These are phyloP conservation scores for Xenops minutus DNA, from an alignment of 2,797 vertebrate species.

Conservation along the genomic window DNA sequence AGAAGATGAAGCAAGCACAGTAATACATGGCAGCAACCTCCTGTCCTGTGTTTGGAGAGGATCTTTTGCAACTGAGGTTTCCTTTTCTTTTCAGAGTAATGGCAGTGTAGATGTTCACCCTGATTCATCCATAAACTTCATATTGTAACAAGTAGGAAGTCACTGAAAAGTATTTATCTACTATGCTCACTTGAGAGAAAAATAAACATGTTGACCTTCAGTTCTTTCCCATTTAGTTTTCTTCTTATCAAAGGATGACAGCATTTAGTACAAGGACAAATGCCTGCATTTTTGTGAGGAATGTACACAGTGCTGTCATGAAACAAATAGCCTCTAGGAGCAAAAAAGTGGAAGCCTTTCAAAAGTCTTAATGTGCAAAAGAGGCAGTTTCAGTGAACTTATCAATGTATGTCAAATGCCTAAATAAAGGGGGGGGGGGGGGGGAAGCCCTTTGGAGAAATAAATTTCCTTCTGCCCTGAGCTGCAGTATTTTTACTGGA, in stretches of 20 bases:
- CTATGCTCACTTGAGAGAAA: constrained; percentile 31
- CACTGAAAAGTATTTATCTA: constrained; percentile 23
- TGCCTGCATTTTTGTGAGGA: constrained; percentile 46
- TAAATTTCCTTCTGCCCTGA: not conserved
- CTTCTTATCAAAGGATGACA: constrained; percentile 53
- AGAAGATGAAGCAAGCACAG: not conserved
- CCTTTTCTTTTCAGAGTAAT: constrained; percentile 2
- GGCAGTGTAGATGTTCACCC: not conserved
- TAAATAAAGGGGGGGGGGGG: not conserved
- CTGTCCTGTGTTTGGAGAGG: not conserved
- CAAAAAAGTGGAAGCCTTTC: not conserved
- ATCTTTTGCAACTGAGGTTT: constrained; percentile 3
- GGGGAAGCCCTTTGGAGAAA: not conserved
- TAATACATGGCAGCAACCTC: not conserved
- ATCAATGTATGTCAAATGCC: constrained; percentile 15
- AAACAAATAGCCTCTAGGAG: constrained; percentile 41
- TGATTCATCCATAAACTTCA: constrained; percentile 9
- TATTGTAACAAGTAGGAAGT: not conserved
- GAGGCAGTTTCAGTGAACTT: constrained; percentile 1
- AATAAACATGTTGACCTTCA: constrained; percentile 65
- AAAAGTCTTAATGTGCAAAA: constrained; percentile 26
- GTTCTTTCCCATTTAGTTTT: constrained; percentile 46
- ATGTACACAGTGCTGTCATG: constrained; percentile 35
- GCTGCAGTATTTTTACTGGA: not conserved
- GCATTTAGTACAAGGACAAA: constrained; percentile 61